Conservation (phyloP, 2,888 invertebrate species). For the Mimachlamys varia region DNA sequence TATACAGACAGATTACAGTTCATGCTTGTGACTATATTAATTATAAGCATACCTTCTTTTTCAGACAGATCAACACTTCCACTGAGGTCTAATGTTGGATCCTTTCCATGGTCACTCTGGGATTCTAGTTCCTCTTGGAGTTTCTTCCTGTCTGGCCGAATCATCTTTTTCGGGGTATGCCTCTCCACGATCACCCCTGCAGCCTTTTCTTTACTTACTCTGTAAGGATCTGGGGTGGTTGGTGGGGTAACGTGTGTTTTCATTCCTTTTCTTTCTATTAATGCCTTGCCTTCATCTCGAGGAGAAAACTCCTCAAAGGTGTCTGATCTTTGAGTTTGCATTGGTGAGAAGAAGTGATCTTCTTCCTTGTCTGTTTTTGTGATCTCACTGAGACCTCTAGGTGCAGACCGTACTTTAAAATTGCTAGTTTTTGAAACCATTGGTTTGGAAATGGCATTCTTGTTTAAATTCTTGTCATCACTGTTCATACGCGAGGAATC, state of each 20-base stretch:
- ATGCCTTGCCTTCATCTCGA: background rate
- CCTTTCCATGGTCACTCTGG: constrained; percentile 56
- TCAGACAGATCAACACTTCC: constrained; percentile 62
- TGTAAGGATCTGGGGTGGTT: background rate
- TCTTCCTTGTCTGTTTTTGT: background rate
- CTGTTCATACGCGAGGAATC: background rate
- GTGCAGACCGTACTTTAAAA: background rate
- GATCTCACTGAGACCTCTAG: background rate
- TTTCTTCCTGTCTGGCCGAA: constrained; percentile 40
- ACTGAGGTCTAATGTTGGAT: constrained; percentile 58
- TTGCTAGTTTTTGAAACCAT: constrained; percentile 28
- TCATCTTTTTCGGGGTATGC: constrained; percentile 61
- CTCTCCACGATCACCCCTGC: constrained; percentile 56
- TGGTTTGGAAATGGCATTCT: constrained; percentile 3
- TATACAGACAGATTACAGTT: too few species aligned
- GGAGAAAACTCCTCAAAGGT: constrained; percentile 41
- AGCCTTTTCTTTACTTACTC: constrained; percentile 4
- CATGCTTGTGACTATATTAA: background rate
- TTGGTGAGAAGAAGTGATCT: background rate
- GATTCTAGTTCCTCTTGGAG: background rate
- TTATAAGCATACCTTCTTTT: constrained; percentile 41
- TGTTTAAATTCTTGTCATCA: constrained; percentile 19
- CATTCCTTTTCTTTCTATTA: background rate
- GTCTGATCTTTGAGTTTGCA: constrained; percentile 15
- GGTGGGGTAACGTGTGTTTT: background rate